Percentiles rank a stretch among this genome's conserved stretches.
Evolutionary conservation across 2,888 invertebrate genomes (phyloP).

Genomic region (Mimachlamys varia): DNA sequence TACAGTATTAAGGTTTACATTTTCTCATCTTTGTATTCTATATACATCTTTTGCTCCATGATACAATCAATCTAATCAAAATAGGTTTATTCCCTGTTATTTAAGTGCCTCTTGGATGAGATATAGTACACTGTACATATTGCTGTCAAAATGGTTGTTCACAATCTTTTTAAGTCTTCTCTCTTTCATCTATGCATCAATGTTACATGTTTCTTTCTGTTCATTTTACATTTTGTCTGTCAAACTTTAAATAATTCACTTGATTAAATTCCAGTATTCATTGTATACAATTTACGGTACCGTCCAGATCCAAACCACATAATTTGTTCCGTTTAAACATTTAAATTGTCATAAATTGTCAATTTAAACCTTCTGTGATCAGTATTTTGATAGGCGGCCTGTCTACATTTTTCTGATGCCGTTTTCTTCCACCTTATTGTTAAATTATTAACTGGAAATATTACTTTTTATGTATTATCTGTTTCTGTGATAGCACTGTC

Average conservation of each 20-base stretch:
- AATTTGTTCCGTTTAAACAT: no score
- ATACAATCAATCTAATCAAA: slow-evolving; percentile 17
- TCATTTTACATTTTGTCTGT: no score
- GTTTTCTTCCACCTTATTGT: background rate
- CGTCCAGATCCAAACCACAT: no score
- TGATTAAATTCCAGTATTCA: no score
- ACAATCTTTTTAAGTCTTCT: background rate
- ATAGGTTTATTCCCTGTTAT: background rate
- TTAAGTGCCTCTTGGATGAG: background rate
- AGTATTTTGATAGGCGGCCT: background rate
- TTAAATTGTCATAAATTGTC: no score
- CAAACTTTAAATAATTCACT: no score
- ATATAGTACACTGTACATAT: background rate
- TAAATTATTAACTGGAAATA: no score
- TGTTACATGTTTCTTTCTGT: background rate
- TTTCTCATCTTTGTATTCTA: background rate
- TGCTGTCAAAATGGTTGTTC: no score
- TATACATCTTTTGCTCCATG: background rate
- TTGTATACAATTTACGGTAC: no score
- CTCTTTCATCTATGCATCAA: slow-evolving; percentile 5
- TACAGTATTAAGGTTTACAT: background rate
- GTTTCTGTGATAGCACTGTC: slow-evolving; percentile 11
- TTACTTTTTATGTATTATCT: background rate
- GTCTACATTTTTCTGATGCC: no score
- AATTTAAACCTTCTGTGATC: no score